Evolutionary conservation across 1,140 invertebrate genomes (phyloP).

Genomic region (Drosophila carrolli): DNA sequence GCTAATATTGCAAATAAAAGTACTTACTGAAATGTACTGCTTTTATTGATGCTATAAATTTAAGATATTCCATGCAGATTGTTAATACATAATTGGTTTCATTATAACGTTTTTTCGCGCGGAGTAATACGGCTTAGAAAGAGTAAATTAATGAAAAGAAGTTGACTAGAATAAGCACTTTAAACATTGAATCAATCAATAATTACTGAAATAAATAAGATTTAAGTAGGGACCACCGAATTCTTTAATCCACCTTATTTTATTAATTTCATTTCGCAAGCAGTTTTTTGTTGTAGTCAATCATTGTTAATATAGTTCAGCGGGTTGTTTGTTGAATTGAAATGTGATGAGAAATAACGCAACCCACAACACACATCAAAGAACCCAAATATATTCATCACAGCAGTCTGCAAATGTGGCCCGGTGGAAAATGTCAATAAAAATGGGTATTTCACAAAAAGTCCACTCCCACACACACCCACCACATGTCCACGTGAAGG

Average conservation of each 20-base stretch:
- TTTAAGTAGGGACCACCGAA: too few relatives aligned
- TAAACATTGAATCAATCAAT: too few relatives aligned
- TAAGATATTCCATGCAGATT: neutral
- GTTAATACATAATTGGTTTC: neutral
- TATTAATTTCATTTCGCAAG: too few relatives aligned
- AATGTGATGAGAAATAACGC: slow-evolving; percentile 27
- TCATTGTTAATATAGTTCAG: neutral
- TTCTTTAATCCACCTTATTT: too few relatives aligned
- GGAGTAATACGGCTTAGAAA: too few relatives aligned
- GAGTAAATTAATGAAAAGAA: too few relatives aligned
- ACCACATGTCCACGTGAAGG: slow-evolving; percentile 10
- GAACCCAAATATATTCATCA: slow-evolving; percentile 16
- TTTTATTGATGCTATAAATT: too few relatives aligned
- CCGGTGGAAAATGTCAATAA: slow-evolving; percentile 38
- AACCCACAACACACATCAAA: slow-evolving; percentile 13
- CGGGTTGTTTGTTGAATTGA: slow-evolving; percentile 4
- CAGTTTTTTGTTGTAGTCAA: neutral
- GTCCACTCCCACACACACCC: neutral
- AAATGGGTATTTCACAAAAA: slow-evolving; percentile 19
- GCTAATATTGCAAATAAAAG: too few relatives aligned
- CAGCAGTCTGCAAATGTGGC: slow-evolving; percentile 41
- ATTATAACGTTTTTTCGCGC: neutral
- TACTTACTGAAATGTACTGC: too few relatives aligned
- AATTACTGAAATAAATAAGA: too few relatives aligned
- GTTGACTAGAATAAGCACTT: neutral